Evolutionary conservation across 2,797 vertebrate genomes (phyloP).

Genomic region (Lacerta agilis): DNA sequence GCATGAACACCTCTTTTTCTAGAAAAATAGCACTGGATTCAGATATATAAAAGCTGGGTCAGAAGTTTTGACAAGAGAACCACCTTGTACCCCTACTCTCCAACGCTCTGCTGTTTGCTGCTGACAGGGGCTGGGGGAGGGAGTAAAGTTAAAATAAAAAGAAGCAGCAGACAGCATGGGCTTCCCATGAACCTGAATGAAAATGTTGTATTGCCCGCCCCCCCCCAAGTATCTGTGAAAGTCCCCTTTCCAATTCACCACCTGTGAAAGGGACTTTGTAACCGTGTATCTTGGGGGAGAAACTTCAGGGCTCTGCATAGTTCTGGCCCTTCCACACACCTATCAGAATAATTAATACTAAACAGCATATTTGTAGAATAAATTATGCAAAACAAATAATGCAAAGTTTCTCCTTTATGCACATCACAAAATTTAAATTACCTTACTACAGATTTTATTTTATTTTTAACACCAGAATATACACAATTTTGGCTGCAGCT

Average conservation of each 20-base stretch:
- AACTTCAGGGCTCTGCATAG: not conserved
- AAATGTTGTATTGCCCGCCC: too few species aligned
- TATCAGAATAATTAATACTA: not conserved
- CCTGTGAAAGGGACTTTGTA: not conserved
- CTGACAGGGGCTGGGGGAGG: too few species aligned
- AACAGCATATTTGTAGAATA: not conserved
- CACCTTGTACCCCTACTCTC: not conserved
- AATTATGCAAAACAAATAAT: not conserved
- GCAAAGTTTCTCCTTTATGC: not conserved
- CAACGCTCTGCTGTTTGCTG: not conserved
- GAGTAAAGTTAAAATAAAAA: not conserved
- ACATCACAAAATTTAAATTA: too few species aligned
- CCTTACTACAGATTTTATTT: not conserved
- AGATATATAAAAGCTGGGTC: too few species aligned
- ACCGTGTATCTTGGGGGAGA: not conserved
- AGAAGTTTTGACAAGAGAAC: too few species aligned
- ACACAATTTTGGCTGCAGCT: not conserved
- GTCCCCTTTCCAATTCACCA: too few species aligned
- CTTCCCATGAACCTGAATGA: too few species aligned
- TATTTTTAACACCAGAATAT: not conserved
- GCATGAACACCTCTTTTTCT: too few species aligned
- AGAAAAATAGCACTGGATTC: too few species aligned
- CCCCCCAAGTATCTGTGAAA: too few species aligned
- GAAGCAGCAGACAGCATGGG: not conserved
- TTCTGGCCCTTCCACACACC: not conserved